phyloP scores from a whole-genome alignment of 2,888 invertebrate species.

The Euzophera pinguis region DNA sequence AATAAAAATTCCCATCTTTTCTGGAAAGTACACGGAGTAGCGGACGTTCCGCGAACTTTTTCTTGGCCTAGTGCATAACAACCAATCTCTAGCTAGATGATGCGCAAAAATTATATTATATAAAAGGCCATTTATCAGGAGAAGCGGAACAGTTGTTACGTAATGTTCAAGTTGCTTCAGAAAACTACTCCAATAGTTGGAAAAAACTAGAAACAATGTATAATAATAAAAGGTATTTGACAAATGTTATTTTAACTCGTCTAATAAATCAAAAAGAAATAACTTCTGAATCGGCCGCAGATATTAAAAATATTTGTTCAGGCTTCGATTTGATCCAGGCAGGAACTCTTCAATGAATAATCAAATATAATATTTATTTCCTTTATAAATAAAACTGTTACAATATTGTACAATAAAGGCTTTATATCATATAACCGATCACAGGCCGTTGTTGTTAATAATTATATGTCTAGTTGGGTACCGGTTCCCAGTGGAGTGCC shows the following conservation, averaged over 20 bases:
- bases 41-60: not conserved
- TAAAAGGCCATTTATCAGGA: not conserved
- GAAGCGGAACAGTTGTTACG: not conserved
- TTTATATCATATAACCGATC: too few species aligned
- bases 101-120: not conserved
- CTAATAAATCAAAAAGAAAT: not conserved
- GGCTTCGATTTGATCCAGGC: too few species aligned
- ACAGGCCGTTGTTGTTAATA: too few species aligned
- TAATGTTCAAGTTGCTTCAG: not conserved
- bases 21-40: not conserved
- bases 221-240: not conserved
- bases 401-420: too few species aligned
- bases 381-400: too few species aligned
- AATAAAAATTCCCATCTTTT: not conserved
- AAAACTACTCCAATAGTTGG: not conserved
- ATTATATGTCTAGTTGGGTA: too few species aligned
- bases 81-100: not conserved
- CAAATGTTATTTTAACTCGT: not conserved
- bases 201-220: not conserved
- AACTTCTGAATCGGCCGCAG: not conserved
- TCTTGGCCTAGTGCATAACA: not conserved
- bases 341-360: too few species aligned
- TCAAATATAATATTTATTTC: too few species aligned
- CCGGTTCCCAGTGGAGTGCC: too few species aligned
- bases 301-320: not conserved